A percentile compares a stretch with the other conserved stretches of the same genome.
Evolutionary conservation across 2,888 invertebrate genomes (phyloP).

Genomic region (Eumacrocentrus americanus): DNA sequence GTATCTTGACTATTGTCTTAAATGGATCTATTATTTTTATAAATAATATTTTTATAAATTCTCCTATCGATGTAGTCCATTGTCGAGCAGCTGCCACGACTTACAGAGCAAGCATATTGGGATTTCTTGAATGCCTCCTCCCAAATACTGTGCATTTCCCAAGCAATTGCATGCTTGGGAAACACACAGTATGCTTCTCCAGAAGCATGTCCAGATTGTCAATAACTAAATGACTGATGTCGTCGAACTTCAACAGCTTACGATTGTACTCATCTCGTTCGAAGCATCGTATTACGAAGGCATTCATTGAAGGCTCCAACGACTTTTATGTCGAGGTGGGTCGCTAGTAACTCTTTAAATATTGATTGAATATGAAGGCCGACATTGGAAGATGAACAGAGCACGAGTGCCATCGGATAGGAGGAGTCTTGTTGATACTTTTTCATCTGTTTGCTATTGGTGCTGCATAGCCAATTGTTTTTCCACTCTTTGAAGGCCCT

Average conservation of each 20-base stretch:
- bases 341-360: slow-evolving; percentile 40
- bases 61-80: slow-evolving; percentile 71
- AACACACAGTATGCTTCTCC: slow-evolving; percentile 64
- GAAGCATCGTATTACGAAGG: slow-evolving; percentile 63
- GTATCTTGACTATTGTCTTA: no score
- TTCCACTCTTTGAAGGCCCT: slow-evolving; percentile 68
- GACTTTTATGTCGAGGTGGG: slow-evolving; percentile 38
- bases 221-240: slow-evolving; percentile 71
- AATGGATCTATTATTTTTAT: no score
- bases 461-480: slow-evolving; percentile 75
- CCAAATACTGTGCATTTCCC: slow-evolving; percentile 30
- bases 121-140: slow-evolving; percentile 28
- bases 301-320: slow-evolving; percentile 51
- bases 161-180: no score
- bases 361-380: slow-evolving; percentile 41
- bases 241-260: slow-evolving; percentile 66
- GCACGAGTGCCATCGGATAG: slow-evolving; percentile 71
- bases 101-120: slow-evolving; percentile 61
- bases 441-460: slow-evolving; percentile 64
- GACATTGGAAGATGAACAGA: slow-evolving; percentile 65
- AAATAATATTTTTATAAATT: no score
- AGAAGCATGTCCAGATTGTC: slow-evolving; percentile 74
- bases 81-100: slow-evolving; percentile 67
- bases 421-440: slow-evolving; percentile 55
- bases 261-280: slow-evolving; percentile 54